Percentiles rank a stretch among this genome's conserved stretches.
Evolutionary conservation across 2,113 vertebrate genomes (phyloP).

Genomic region (Rhegmatorhina hoffmannsi): DNA sequence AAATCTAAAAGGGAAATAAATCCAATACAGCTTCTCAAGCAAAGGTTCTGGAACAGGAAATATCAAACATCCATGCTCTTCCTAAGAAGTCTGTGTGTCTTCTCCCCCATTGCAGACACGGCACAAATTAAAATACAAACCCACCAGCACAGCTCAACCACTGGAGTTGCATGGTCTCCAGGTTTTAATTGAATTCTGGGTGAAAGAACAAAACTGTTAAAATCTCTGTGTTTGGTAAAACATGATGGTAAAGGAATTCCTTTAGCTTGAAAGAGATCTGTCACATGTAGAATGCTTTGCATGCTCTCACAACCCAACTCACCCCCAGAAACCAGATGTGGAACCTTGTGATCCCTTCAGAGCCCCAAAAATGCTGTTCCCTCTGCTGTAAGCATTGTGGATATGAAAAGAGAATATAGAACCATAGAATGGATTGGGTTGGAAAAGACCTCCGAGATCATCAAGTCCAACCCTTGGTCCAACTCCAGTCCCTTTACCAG

Average conservation of each 20-base stretch:
- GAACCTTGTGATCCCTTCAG: background rate
- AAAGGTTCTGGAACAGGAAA: background rate
- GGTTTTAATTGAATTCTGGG: background rate
- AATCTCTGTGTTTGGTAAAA: background rate
- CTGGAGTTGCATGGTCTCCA: background rate
- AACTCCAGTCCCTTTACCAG: no score
- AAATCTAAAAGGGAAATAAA: slow-evolving; percentile 17
- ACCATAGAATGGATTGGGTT: no score
- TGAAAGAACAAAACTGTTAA: background rate
- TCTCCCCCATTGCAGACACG: background rate
- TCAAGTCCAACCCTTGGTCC: no score
- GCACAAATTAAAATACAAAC: background rate
- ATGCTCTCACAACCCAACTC: background rate
- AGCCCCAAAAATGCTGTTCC: background rate
- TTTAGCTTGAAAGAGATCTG: background rate
- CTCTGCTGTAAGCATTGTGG: background rate
- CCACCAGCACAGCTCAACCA: background rate
- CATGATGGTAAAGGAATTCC: background rate
- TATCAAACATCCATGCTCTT: background rate
- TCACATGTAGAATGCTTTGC: background rate
- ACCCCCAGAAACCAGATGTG: background rate
- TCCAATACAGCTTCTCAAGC: background rate
- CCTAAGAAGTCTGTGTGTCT: background rate
- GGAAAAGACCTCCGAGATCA: no score
- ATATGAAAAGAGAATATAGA: background rate